phyloP scores from a whole-genome alignment of 2,113 vertebrate species.

The Antennarius striatus region DNA sequence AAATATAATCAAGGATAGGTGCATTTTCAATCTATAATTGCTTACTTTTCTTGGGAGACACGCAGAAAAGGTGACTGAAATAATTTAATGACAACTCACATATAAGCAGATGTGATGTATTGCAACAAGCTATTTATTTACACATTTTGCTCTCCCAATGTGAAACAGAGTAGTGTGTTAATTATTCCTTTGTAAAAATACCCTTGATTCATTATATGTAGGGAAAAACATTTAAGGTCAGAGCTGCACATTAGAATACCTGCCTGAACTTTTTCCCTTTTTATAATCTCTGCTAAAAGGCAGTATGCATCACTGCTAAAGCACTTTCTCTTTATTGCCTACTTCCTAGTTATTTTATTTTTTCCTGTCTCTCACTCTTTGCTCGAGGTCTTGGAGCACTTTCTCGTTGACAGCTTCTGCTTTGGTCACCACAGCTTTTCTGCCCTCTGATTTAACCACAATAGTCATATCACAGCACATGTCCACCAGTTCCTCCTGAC shows the following conservation, averaged over 20 bases:
- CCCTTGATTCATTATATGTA: conserved; percentile 7
- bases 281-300: conserved; percentile 16
- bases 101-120: conserved; percentile 62
- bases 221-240: neutral
- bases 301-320: conserved; percentile 16
- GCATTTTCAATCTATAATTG: neutral
- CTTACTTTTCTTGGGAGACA: neutral
- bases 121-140: conserved; percentile 42
- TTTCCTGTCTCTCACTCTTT: conserved; percentile 69
- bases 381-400: conserved; percentile 80
- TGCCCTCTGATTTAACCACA: conserved; percentile 71
- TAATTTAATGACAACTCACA: conserved; percentile 53
- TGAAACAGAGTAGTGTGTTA: conserved; percentile 43
- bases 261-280: conserved; percentile 29
- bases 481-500: conserved; percentile 89
- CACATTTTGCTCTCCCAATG: conserved; percentile 55
- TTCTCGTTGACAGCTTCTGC: conserved; percentile 76
- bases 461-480: conserved; percentile 93
- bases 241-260: conserved; percentile 4
- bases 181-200: conserved; percentile 18
- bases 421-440: conserved; percentile 80
- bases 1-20: conserved; percentile 1
- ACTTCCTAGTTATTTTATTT: conserved; percentile 50
- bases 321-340: conserved; percentile 37
- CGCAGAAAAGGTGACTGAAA: conserved; percentile 46